These are phyloP conservation scores for Neoniphon sammara DNA, from an alignment of 2,797 vertebrate species.

Conservation along the genomic window DNA sequence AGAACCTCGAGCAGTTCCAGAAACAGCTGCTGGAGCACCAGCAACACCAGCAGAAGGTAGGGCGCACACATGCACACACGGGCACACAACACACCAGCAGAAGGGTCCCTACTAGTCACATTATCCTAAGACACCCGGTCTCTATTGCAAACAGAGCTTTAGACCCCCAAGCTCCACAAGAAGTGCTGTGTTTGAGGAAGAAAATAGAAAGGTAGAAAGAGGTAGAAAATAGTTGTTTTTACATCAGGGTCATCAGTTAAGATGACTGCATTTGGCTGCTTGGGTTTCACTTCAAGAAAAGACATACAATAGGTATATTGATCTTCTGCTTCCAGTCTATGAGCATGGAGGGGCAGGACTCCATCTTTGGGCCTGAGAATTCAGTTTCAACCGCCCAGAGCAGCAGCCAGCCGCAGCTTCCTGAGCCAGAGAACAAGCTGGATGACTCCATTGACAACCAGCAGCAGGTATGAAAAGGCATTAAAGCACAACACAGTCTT, in stretches of 20 bases:
- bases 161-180: no score
- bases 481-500: neutral
- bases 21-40: constrained; percentile 94
- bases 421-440: constrained; percentile 89
- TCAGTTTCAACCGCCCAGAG: constrained; percentile 88
- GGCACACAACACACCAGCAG: constrained; percentile 31
- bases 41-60: constrained; percentile 88
- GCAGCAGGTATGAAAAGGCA: constrained; percentile 85
- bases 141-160: no score
- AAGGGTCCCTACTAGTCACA: neutral
- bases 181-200: no score
- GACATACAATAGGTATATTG: neutral
- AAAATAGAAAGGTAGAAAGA: no score
- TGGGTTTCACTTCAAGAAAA: neutral
- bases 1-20: constrained; percentile 97
- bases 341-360: constrained; percentile 90
- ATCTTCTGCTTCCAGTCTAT: constrained; percentile 80
- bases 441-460: constrained; percentile 98
- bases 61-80: constrained; percentile 28
- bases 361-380: constrained; percentile 92
- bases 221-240: neutral
- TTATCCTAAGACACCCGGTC: neutral
- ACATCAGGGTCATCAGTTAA: no score
- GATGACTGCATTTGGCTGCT: neutral
- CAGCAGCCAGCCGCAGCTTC: constrained; percentile 89